phyloP scores from a whole-genome alignment of 2,797 vertebrate genomes.

The Coluber constrictor region DNA sequence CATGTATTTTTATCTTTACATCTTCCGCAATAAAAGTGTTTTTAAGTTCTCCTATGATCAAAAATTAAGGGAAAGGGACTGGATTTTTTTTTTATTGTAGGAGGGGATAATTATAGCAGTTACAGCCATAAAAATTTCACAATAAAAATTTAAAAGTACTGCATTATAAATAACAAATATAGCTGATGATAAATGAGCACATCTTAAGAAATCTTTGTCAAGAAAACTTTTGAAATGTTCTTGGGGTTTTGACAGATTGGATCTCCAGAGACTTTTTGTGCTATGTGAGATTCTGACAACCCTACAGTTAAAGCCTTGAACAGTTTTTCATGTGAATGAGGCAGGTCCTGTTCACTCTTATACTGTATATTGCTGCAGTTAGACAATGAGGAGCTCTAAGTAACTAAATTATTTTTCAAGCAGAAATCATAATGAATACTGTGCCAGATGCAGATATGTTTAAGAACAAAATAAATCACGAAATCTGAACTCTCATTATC shows the following conservation, averaged over 20 bases:
- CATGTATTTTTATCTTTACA: neutral
- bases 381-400: constrained; percentile 10
- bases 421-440: constrained; percentile 9
- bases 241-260: neutral
- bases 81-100: neutral
- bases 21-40: neutral
- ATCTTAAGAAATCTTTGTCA: neutral
- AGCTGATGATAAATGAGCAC: neutral
- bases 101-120: neutral
- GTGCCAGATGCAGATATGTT: neutral
- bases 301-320: neutral
- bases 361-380: neutral
- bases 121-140: neutral
- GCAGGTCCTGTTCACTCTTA: neutral
- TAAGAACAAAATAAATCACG: neutral
- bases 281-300: neutral
- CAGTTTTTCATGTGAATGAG: neutral
- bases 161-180: neutral
- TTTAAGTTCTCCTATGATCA: neutral
- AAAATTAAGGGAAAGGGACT: neutral
- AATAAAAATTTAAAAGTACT: neutral
- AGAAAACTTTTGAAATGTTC: neutral
- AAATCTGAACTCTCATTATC: neutral
- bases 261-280: neutral
- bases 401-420: constrained; percentile 9